Evolutionary conservation across 2,113 vertebrate species (phyloP), one percentile per base, ranked within the genome.

Genomic region (Falcunculus frontatus): DNA sequence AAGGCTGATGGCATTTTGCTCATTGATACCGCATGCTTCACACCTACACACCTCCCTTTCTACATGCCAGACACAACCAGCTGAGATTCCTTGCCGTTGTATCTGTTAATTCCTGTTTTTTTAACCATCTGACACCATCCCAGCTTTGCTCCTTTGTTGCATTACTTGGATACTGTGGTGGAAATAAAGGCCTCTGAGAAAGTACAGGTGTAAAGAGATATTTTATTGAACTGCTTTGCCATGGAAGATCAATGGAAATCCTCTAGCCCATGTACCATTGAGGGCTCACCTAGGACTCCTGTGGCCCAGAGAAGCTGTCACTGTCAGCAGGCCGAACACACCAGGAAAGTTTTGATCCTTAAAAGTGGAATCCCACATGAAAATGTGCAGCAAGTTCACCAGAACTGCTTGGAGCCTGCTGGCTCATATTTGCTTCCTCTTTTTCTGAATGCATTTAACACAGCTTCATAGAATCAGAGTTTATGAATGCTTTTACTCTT

Each of bases 121-220:
- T 72, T 75, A 49, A 57, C 29, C 37, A 9, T 11, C 42, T 72
- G 39, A 65, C 70, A 57, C 35, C 74, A 29, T 11, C 9, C 19
- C 42, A 32, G 0, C 47, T 78, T 49, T 13, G n/a, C n/a, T 85
- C 12, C 16, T 79, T 50, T 53, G 9, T 37, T 37, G 23, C 0
- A 0, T 57, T 26, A 16, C 42, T 85, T 67, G 39, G 68, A 46
- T 79, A n/a, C 33, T 53, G 5, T 13, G 35, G 19, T 13, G 57
- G 49, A 37, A 89, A 56, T 10, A 27, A 72, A 69, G 4, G 26
- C 30, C 14, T 4, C 4, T 55, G 55, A 37, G 44, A 62, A 87
- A 63, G 22, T 20, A 11, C 5, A 49, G 35, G 13, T 32, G 32
- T 32, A n/a, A 64, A n/a, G 52, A 81, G 62, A 16, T 9, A 6